Base-by-base conservation (phyloP, 2,888 invertebrate genomes). In the Nomada flava region DNA sequence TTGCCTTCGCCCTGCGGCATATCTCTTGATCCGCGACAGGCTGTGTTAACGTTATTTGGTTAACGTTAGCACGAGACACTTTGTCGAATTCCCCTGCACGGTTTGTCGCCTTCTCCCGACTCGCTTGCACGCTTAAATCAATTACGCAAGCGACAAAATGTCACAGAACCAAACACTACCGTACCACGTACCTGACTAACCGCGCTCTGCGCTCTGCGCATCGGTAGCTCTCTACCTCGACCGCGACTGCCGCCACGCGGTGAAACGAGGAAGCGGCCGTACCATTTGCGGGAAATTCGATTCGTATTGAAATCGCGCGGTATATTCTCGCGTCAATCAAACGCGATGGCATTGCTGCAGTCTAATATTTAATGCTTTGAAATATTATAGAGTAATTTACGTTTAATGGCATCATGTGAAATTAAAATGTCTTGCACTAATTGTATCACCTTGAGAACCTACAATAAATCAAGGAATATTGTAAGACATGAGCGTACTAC, bases 1-100 rank as follows among this genome's bases (percentile, higher is more conserved):
- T 87, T 64, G 87, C 71, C 64, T 90, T 89, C 85, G 89, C 89
- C 82, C 85, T 87, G 80, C 89, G 86, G 76, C 92, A 92, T 92
- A 90, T 87, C 79, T 90, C 85, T 83, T 88, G 89, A 73, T 90
- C 90, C 73, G 83, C 85, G 75, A 82, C 82, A 81, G 90, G 82
- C 88, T 83, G 79, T 82, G 83, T 82, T 36, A 36, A 36, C 36
- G 36, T 36, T 64, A 70, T 82, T 72, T 82, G 63, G 18, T 72
- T 76, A 52, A 72, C 67, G 62, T 67, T 74, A 75, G 59, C 74
- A 68, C 44, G 29, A 71, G 60, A 10, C 52, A 73, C 15, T 36
- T n/a, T 36, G 36, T 36, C 50, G 57, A 79, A 73, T 57, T 73
- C 62, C 50, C 15, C 36, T 62, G 26, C 59, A 64, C 68, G 53